Evolutionary conservation across 2,888 invertebrate genomes (phyloP), one percentile per base, ranked within the genome.

Genomic region (Yponomeuta sedellus): DNA sequence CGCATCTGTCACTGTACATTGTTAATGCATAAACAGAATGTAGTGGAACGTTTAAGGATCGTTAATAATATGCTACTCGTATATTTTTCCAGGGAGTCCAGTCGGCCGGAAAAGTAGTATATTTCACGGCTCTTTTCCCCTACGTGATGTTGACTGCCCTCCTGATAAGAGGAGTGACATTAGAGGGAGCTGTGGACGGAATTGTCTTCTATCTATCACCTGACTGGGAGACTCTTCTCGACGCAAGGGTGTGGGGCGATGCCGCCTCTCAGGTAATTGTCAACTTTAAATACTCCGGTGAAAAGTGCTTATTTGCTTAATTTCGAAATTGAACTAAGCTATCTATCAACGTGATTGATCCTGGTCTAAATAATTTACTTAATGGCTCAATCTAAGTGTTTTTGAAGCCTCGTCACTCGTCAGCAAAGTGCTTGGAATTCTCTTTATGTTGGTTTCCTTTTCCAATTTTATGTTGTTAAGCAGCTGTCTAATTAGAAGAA

Each of bases 61-160:
- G n/a, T n/a, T n/a, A n/a, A n/a, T n/a, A n/a, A n/a, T n/a, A n/a
- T n/a, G n/a, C n/a, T n/a, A n/a, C n/a, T n/a, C n/a, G n/a, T n/a
- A n/a, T 34, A 34, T 34, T 34, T 34, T 56, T 77, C 3, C 68
- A 92, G 93, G 95, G 97, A 44, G 96, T 98, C 70, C 95, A 97
- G 86, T 96, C 97, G 76, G 96, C 97, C 0, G 98, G 98, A 62
- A 98, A 96, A 92, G 96, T 96, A 61, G 94, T 94, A 10, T 95
- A 95, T 78, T 95, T 95, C 75, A 95, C 95, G 1, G 94, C 95
- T 0, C 78, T 94, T 20, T 95, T 95, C 76, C 95, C 95, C 0
- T 95, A 95, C 78, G 92, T 95, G 34, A 93, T 95, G 86, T 80
- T 95, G 72, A 93, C 94, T 0, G 93, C 93, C 0, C 80, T 95